Conservation (phyloP, 2,888 invertebrate genomes). For the Drosophila lutescens region DNA sequence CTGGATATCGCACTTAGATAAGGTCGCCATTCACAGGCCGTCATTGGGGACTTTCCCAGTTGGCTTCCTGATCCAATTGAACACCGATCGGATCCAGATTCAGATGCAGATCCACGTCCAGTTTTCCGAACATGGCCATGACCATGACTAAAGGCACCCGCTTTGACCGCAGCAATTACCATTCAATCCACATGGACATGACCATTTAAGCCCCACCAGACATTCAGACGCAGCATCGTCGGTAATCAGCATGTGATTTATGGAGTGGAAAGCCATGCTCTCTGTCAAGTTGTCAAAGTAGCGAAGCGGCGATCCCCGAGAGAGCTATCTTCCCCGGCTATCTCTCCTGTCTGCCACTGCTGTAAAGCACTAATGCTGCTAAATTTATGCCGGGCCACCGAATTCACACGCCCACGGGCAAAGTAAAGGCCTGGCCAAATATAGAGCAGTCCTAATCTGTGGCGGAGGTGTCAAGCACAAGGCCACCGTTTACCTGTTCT, state of each 20-base stretch:
- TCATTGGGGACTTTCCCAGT: conserved; percentile 3
- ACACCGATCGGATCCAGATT: conserved; percentile 3
- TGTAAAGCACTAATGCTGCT: conserved; percentile 16
- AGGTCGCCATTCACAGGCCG: neutral
- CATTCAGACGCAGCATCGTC: conserved; percentile 4
- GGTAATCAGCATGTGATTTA: conserved; percentile 2
- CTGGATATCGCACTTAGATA: neutral
- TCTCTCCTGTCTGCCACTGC: conserved; percentile 6
- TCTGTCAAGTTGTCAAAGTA: neutral
- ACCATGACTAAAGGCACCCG: conserved; percentile 3
- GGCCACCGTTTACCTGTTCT: conserved; percentile 34
- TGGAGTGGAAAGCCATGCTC: conserved; percentile 28
- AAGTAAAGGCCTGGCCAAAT: conserved; percentile 16
- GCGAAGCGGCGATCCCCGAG: neutral
- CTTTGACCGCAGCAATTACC: neutral
- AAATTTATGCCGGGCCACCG: conserved; percentile 33
- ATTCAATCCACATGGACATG: conserved; percentile 18
- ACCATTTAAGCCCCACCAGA: conserved; percentile 15
- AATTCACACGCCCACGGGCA: conserved; percentile 32
- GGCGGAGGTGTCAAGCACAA: conserved; percentile 37
- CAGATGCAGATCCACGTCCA: conserved; percentile 1
- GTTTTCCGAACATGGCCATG: conserved; percentile 10
- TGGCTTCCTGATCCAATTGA: neutral
- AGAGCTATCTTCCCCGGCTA: conserved; percentile 6
- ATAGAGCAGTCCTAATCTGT: conserved; percentile 35